These are phyloP conservation scores for Echinarachnius parma DNA, from an alignment of 53 echinoderm and acorn worm species.

Conservation along the genomic window DNA sequence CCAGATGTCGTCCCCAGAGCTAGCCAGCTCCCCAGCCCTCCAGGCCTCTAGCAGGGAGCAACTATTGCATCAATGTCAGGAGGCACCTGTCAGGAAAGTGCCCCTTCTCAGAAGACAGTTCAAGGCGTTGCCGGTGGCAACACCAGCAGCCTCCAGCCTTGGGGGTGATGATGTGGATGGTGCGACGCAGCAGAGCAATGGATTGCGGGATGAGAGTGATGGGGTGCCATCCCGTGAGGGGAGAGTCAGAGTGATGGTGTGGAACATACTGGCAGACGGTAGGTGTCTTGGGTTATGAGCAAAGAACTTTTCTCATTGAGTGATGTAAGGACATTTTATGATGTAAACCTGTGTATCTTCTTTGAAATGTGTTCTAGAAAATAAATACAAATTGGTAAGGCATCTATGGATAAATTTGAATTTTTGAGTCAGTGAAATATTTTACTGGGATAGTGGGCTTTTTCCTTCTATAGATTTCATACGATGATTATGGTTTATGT, in stretches of 20 bases:
- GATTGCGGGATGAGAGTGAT: not conserved
- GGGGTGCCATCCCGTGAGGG: not conserved
- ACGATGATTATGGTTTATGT: no score
- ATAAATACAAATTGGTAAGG: no score
- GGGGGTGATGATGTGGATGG: not conserved
- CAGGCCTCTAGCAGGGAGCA: slow-evolving; percentile 47
- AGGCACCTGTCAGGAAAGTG: slow-evolving; percentile 43
- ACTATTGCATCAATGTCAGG: slow-evolving; percentile 66
- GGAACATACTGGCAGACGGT: slow-evolving; percentile 95
- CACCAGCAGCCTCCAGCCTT: not conserved
- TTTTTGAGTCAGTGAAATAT: no score
- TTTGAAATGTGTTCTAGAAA: no score
- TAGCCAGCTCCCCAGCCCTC: slow-evolving; percentile 8
- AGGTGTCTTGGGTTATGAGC: slow-evolving; percentile 18
- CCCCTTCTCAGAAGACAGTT: slow-evolving; percentile 62
- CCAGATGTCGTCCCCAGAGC: slow-evolving; percentile 23
- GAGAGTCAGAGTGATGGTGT: slow-evolving; percentile 71
- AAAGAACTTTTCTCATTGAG: no score
- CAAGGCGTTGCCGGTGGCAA: slow-evolving; percentile 25
- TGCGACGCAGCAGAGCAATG: no score
- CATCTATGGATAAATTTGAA: no score
- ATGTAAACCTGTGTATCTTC: no score
- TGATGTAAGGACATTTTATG: no score
- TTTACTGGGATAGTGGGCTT: no score
- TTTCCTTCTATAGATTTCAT: no score